Percentiles rank a stretch among this genome's conserved stretches.
phyloP scores from a whole-genome alignment of 2,113 vertebrate species.

The Dipodomys ordii region DNA sequence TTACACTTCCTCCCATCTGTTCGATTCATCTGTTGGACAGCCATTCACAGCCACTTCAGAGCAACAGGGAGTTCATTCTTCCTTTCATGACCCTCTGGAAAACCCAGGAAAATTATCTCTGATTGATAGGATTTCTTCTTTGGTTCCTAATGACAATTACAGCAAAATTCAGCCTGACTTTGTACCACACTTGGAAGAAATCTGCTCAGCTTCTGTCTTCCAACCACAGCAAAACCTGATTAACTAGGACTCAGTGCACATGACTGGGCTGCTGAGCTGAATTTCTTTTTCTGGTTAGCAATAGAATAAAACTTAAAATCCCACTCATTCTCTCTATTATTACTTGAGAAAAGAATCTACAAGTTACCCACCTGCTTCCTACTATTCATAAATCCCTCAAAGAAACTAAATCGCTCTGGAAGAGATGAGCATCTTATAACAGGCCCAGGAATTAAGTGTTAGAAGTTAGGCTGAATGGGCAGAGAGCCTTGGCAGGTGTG shows the following conservation, averaged over 20 bases:
- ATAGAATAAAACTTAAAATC: conserved; percentile 59
- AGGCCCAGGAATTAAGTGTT: background rate
- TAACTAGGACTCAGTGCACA: conserved; percentile 18
- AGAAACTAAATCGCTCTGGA: conserved; percentile 9
- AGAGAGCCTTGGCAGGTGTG: background rate
- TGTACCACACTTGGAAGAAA: conserved; percentile 56
- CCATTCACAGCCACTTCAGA: conserved; percentile 66
- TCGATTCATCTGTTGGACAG: conserved; percentile 67
- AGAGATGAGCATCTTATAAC: background rate
- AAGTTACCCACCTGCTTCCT: conserved; percentile 7
- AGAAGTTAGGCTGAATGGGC: background rate
- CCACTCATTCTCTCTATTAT: conserved; percentile 42
- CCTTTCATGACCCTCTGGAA: conserved; percentile 61
- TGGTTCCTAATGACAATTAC: conserved; percentile 74
- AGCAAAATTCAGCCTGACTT: conserved; percentile 60
- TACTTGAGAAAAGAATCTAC: conserved; percentile 56
- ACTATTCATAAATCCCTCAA: conserved; percentile 34
- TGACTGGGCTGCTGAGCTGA: background rate
- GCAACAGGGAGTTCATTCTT: conserved; percentile 65
- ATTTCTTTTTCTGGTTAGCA: conserved; percentile 39
- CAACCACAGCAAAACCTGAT: conserved; percentile 61
- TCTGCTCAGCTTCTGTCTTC: conserved; percentile 64
- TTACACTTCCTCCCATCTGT: conserved; percentile 76
- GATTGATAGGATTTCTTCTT: conserved; percentile 74
- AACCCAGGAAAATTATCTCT: conserved; percentile 71